These are phyloP conservation scores for Tylochromis polylepis DNA, from an alignment of 2,113 vertebrate genomes.

Conservation along the genomic window DNA sequence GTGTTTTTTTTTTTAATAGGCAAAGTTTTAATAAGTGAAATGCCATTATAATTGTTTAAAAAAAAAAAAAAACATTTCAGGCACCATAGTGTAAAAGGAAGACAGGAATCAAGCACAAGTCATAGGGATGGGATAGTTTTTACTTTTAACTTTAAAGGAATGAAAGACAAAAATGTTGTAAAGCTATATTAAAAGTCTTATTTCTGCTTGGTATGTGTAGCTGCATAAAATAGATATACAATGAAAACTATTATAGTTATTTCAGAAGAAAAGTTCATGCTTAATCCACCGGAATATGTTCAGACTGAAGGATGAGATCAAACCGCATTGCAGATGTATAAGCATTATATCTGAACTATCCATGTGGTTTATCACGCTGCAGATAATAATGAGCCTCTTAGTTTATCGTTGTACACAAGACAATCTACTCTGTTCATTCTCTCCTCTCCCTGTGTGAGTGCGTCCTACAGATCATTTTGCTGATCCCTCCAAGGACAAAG, in stretches of 20 bases:
- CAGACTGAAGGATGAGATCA: neutral
- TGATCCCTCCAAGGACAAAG: conserved; percentile 27
- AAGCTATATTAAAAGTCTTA: neutral
- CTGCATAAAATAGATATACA: neutral
- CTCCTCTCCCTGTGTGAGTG: conserved; percentile 37
- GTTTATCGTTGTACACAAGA: conserved; percentile 52
- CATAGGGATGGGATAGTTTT: neutral
- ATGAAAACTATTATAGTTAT: neutral
- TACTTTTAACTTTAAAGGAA: neutral
- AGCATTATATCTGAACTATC: conserved; percentile 47
- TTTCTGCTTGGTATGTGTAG: neutral
- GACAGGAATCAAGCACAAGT: neutral
- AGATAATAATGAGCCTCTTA: conserved; percentile 65
- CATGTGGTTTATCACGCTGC: conserved; percentile 56
- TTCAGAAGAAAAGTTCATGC: neutral
- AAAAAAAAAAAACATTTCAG: neutral
- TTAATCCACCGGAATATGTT: conserved; percentile 1
- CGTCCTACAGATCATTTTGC: conserved; percentile 24
- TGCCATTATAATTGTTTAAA: neutral
- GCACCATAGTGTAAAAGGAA: neutral
- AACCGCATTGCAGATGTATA: conserved; percentile 25
- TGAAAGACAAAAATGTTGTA: neutral
- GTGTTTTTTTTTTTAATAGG: neutral
- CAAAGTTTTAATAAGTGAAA: neutral
- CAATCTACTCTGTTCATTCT: conserved; percentile 43